A percentile compares a stretch with the other conserved stretches of the same genome.
Evolutionary conservation across 1,140 invertebrate species (phyloP).

Genomic region (Drosophila malerkotliana): DNA sequence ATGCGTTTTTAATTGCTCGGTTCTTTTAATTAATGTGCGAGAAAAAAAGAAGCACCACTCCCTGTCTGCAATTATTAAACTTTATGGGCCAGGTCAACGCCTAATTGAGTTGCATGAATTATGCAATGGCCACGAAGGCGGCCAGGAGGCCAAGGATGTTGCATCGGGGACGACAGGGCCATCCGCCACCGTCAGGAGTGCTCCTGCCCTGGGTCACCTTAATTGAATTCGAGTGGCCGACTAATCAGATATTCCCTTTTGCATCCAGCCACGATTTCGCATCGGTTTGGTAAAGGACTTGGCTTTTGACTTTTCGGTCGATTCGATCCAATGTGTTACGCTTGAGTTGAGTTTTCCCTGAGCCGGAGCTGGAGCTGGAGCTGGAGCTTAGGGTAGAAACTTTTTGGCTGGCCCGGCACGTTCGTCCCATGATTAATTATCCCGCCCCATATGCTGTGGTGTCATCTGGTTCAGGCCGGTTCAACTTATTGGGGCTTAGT

Average conservation of each 20-base stretch:
- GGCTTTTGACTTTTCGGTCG: constrained; percentile 35
- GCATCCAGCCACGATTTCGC: constrained; percentile 49
- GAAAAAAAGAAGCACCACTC: constrained; percentile 4
- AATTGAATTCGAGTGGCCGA: constrained; percentile 64
- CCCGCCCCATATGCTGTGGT: constrained; percentile 70
- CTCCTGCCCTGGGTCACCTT: constrained; percentile 28
- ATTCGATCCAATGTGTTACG: constrained; percentile 27
- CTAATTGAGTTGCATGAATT: constrained; percentile 74
- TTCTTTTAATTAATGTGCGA: constrained; percentile 64
- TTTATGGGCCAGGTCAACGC: constrained; percentile 34
- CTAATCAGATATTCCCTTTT: constrained; percentile 74
- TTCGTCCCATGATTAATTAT: constrained; percentile 74
- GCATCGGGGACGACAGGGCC: constrained; percentile 3
- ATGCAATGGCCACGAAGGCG: constrained; percentile 12
- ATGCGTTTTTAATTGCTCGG: constrained; percentile 72
- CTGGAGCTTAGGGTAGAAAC: constrained; percentile 24
- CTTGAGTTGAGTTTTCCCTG: constrained; percentile 13
- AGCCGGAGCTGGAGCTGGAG: too few relatives aligned
- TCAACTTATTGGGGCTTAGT: constrained; percentile 65
- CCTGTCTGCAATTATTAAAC: constrained; percentile 51
- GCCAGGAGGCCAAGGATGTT: constrained; percentile 20
- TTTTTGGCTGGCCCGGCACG: constrained; percentile 59
- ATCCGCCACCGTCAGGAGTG: constrained; percentile 18
- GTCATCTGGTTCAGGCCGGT: constrained; percentile 51
- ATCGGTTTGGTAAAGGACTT: constrained; percentile 14